phyloP scores from a whole-genome alignment of 2,797 vertebrate genomes.

The Sparus aurata region DNA sequence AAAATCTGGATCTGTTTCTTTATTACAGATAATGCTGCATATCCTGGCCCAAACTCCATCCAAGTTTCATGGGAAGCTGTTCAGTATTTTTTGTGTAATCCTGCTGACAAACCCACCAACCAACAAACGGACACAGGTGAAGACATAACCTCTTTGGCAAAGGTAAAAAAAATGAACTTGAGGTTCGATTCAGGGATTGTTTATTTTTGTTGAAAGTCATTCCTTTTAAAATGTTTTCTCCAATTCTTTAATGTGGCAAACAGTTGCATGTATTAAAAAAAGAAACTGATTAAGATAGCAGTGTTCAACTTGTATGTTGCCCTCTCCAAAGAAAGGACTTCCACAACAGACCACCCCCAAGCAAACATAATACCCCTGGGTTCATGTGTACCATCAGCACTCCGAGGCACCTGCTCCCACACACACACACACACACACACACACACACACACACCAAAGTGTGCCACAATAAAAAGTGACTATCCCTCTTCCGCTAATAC shows the following conservation, averaged over 20 bases:
- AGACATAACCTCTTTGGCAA: no score
- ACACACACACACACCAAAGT: not conserved
- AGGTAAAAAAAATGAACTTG: not conserved
- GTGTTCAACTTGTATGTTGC: conserved; percentile 10
- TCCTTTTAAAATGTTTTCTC: not conserved
- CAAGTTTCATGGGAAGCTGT: no score
- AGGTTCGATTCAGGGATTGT: not conserved
- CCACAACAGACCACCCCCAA: conserved; percentile 31
- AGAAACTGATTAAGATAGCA: conserved; percentile 5
- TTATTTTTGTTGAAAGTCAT: not conserved
- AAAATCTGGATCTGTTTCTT: no score
- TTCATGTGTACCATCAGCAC: conserved; percentile 42
- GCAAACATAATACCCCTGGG: conserved; percentile 52
- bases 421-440: conserved; percentile 11
- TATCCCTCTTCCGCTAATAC: conserved; percentile 69
- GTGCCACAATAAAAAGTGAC: conserved; percentile 59
- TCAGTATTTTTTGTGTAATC: no score
- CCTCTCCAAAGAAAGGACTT: conserved; percentile 44
- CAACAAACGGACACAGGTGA: no score
- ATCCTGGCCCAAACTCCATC: no score
- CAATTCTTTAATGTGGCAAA: not conserved
- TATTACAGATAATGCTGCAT: no score
- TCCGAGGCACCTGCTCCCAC: conserved; percentile 41
- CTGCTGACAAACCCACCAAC: no score
- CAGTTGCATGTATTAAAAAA: not conserved